phyloP scores from a whole-genome alignment of 2,113 vertebrate genomes.

The Leptosomus discolor region DNA sequence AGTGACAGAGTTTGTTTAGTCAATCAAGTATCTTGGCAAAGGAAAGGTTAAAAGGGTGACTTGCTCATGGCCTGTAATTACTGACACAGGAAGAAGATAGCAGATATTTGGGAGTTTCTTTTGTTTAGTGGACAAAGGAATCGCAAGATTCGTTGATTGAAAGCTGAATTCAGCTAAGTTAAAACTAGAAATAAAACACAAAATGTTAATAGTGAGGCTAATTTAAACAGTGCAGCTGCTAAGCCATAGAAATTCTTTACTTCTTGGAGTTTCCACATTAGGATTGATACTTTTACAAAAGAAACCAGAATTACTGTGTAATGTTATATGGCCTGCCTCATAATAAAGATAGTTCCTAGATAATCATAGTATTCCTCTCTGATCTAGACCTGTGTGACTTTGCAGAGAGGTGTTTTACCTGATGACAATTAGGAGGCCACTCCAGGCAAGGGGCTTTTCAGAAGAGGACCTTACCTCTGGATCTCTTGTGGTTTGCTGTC shows the following conservation, averaged over 20 bases:
- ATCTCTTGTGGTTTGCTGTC: neutral
- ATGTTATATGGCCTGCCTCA: neutral
- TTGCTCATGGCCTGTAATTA: slow-evolving; percentile 16
- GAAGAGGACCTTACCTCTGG: neutral
- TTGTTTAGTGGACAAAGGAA: slow-evolving; percentile 52
- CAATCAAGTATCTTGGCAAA: neutral
- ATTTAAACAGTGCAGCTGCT: slow-evolving; percentile 54
- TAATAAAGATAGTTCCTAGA: neutral
- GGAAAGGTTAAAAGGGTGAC: neutral
- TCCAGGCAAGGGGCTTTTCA: neutral
- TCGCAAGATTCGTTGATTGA: slow-evolving; percentile 21
- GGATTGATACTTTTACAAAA: neutral
- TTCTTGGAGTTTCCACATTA: neutral
- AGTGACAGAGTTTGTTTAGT: neutral
- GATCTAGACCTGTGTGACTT: neutral
- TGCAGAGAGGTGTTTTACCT: neutral
- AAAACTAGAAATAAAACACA: slow-evolving; percentile 28
- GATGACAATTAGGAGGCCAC: neutral
- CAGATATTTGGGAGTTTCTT: slow-evolving; percentile 42
- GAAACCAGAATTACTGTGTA: neutral
- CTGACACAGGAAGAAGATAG: neutral
- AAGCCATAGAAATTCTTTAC: slow-evolving; percentile 20
- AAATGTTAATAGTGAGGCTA: slow-evolving; percentile 46
- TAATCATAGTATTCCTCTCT: neutral
- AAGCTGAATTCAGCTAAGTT: slow-evolving; percentile 55